phyloP scores from a whole-genome alignment of 2,797 vertebrate genomes.

The Lacerta viridis region DNA sequence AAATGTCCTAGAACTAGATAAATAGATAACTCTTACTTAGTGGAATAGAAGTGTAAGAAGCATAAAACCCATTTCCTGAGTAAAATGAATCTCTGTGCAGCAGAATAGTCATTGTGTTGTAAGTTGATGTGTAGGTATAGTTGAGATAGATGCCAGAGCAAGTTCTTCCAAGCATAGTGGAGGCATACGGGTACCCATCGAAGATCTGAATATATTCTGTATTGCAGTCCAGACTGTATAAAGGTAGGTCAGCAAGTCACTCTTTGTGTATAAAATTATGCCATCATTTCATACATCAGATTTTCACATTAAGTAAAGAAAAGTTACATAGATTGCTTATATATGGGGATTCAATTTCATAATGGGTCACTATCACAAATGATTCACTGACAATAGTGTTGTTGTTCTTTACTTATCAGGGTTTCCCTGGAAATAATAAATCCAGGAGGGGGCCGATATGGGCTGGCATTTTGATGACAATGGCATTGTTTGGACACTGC shows the following conservation, averaged over 20 bases:
- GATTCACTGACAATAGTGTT: no score
- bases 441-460: no score
- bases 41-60: not conserved
- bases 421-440: no score
- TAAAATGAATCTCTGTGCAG: constrained; percentile 19
- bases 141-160: constrained; percentile 9
- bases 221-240: constrained; percentile 19
- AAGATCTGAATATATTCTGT: constrained; percentile 19
- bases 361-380: no score
- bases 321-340: no score
- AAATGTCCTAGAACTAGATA: not conserved
- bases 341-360: no score
- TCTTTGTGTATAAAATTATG: not conserved
- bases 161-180: constrained; percentile 6
- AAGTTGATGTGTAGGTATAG: constrained; percentile 17
- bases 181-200: not conserved
- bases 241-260: not conserved
- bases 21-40: not conserved
- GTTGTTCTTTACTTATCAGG: no score
- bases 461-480: no score
- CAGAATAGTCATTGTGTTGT: constrained; percentile 24
- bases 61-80: constrained; percentile 7
- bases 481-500: no score
- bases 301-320: not conserved
- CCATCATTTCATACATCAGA: not conserved